Evolutionary conservation across 2,797 vertebrate species (phyloP).

Genomic region (Synaphobranchus kaupii): DNA sequence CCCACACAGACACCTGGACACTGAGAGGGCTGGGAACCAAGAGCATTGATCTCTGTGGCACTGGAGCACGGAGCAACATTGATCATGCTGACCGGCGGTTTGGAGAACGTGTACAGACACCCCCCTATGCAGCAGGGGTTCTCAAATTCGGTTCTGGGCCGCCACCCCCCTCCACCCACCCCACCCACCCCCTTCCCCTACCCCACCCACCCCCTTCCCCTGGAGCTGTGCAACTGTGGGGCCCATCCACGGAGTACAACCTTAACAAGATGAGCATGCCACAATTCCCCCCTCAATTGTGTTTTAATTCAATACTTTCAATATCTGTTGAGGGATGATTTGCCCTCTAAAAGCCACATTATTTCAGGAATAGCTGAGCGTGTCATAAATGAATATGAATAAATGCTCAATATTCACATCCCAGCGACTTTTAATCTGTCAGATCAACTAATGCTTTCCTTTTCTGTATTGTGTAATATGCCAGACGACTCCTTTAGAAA

Average conservation of each 20-base stretch:
- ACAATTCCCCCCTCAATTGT: neutral
- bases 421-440: neutral
- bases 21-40: slow-evolving; percentile 46
- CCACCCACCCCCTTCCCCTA: too few relatives aligned
- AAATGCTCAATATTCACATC: neutral
- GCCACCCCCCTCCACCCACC: too few relatives aligned
- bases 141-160: too few relatives aligned
- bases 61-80: neutral
- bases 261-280: neutral
- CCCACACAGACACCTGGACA: slow-evolving; percentile 56
- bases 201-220: too few relatives aligned
- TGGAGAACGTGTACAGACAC: neutral
- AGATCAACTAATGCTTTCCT: neutral
- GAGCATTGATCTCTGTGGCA: slow-evolving; percentile 64
- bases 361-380: neutral
- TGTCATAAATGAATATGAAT: neutral
- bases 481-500: neutral
- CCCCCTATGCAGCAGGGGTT: too few relatives aligned
- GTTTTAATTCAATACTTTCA: neutral
- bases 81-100: slow-evolving; percentile 4
- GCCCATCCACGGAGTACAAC: too few relatives aligned
- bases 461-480: neutral
- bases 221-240: too few relatives aligned
- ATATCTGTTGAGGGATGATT: neutral
- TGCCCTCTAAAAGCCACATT: neutral